phyloP scores from a whole-genome alignment of 2,113 vertebrate species.

The Lipophrys pholis region DNA sequence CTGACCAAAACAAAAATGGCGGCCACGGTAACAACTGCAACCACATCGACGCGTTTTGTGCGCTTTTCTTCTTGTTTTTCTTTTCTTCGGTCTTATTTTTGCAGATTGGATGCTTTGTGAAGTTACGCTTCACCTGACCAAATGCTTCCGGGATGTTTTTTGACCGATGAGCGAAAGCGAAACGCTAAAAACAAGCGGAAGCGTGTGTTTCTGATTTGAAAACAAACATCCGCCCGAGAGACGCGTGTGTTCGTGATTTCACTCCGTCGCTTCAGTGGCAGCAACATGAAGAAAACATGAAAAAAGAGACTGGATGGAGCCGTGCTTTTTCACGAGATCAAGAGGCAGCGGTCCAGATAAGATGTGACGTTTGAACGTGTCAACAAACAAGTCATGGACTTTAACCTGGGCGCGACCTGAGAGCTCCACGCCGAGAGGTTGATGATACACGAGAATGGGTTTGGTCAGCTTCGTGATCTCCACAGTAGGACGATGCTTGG shows the following conservation, averaged over 20 bases:
- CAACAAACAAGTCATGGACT: slow-evolving; percentile 44
- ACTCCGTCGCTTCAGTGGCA: not conserved
- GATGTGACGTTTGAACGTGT: slow-evolving; percentile 24
- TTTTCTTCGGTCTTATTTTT: fast-evolving
- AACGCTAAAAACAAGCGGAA: slow-evolving; percentile 57
- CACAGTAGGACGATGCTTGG: slow-evolving; percentile 84
- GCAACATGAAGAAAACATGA: not conserved
- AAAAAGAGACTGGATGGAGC: too few species aligned
- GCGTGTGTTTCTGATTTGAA: slow-evolving; percentile 57
- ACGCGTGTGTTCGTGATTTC: slow-evolving; percentile 43
- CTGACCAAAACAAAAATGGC: slow-evolving; percentile 74
- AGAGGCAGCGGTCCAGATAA: not conserved
- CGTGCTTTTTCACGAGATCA: too few species aligned
- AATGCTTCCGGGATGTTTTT: fast-evolving
- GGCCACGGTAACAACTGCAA: not conserved
- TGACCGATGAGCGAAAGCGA: not conserved
- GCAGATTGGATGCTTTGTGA: fast-evolving
- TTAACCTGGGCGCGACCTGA: slow-evolving; percentile 18
- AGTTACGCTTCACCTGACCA: fast-evolving
- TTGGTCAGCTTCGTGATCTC: slow-evolving; percentile 85
- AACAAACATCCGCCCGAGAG: slow-evolving; percentile 70
- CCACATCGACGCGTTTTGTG: not conserved
- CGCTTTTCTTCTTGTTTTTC: not conserved
- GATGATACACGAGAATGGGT: slow-evolving; percentile 81
- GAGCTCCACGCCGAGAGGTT: not conserved